Percentiles rank a stretch among this genome's conserved stretches.
Conservation (phyloP, 2,797 vertebrate species). For the Lepilemur ruficaudatus region DNA sequence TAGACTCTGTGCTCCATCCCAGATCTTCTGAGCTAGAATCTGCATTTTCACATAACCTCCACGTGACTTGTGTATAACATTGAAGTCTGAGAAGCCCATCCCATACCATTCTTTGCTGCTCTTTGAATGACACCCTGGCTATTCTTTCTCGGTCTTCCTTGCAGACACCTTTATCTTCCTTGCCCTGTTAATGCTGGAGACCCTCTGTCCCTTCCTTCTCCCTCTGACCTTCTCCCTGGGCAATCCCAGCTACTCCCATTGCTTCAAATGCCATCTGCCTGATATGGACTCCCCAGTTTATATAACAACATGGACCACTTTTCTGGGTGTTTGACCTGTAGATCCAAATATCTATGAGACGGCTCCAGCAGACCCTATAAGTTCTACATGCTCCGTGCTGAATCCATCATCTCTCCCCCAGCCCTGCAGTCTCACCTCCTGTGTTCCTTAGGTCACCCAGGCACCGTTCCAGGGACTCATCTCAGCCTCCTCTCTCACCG, state of each 20-base stretch:
- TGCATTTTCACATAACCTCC: neutral
- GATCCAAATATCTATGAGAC: neutral
- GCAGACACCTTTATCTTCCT: neutral
- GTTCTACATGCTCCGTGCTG: neutral
- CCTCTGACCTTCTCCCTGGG: neutral
- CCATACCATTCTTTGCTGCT: neutral
- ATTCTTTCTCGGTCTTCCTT: neutral
- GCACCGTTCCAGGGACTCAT: neutral
- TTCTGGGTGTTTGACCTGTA: neutral
- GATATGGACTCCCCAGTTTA: neutral
- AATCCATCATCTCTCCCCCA: neutral
- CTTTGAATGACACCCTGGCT: neutral
- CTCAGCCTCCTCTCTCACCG: neutral
- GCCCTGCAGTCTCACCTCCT: neutral
- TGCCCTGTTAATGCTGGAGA: neutral
- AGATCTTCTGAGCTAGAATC: neutral
- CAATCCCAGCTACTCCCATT: neutral
- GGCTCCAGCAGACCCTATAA: too few relatives aligned
- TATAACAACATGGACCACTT: neutral
- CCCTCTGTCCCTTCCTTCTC: neutral
- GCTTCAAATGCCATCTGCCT: neutral
- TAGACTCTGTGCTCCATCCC: neutral
- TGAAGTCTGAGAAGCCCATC: neutral
- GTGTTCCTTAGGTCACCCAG: too few relatives aligned
- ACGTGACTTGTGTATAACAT: fast-evolving